phyloP scores from a whole-genome alignment of 2,797 vertebrate genomes.

The Ctenosaura bakeri region DNA sequence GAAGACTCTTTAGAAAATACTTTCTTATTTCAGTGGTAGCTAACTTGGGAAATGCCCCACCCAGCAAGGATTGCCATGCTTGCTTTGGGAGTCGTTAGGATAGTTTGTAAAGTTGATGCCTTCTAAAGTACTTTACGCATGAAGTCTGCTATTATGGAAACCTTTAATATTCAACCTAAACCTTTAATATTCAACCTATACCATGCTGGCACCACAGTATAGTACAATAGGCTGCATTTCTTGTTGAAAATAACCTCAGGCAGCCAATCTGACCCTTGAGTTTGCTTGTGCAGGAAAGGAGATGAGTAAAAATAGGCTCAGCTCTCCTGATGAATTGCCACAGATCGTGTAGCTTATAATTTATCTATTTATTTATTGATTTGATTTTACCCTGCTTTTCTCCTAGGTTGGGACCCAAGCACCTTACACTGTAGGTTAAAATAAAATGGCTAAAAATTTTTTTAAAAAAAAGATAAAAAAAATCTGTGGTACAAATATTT shows the following conservation, averaged over 20 bases:
- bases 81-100: neutral
- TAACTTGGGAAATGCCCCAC: neutral
- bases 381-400: too few species aligned
- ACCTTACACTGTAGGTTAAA: too few species aligned
- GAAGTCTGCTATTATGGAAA: neutral
- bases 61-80: neutral
- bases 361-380: too few species aligned
- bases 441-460: too few species aligned
- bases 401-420: too few species aligned
- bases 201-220: neutral
- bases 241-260: neutral
- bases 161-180: neutral
- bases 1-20: neutral
- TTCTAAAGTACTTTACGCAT: neutral
- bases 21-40: neutral
- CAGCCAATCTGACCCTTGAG: neutral
- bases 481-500: too few species aligned
- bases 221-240: neutral
- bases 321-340: neutral
- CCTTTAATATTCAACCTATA: too few species aligned
- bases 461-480: too few species aligned
- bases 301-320: neutral
- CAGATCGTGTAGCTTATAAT: conserved; percentile 26
- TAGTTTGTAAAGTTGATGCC: neutral
- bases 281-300: neutral